Base-by-base conservation (phyloP, 2,113 vertebrate species). In the Triplophysa dalaica region DNA sequence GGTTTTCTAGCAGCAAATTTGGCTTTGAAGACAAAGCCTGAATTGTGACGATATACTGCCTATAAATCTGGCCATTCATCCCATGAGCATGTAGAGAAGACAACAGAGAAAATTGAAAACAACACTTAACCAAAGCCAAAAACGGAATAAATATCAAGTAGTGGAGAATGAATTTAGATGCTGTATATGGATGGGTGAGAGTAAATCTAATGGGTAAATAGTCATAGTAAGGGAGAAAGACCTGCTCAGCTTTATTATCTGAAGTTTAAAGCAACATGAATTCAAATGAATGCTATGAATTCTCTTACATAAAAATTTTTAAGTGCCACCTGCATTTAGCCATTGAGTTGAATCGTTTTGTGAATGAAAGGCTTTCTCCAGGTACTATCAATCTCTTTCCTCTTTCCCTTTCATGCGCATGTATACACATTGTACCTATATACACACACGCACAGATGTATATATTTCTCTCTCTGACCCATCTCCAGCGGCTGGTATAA, bases 401-500 rank as follows among this genome's bases (percentile, higher is more conserved):
- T 8, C 7, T 56, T n/a, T 5, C 54, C 54, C 19, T 56, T 19
- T 56, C 54, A 56, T 56, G 19, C 6, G n/a, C 4, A 19, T n/a
- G 54, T 56, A 56, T 56, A 21, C 19, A n/a, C 8, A 2, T 56
- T 56, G n/a, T 19, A 9, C 9, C 29, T 29, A 29, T 56, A 56
- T 56, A 19, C 16, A 56, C 19, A 56, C 54, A 56, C 5, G 43
- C 8, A 45, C 43, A 10, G 11, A 45, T 45, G 43, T 45, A 58
- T 58, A n/a, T n/a, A 56, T 58, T 58, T n/a, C 83, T 86, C 84
- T 84, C 79, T 87, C 86, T 11, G 62, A 13, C 72, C 43, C 69
- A 79, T 87, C 88, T 90, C 86, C 84, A 89, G 87, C 86, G 87
- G 86, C 89, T 90, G 85, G 86, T 89, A 89, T 73, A 70, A 67